These are phyloP conservation scores for Potamarius usumacintae DNA, from an alignment of 2,113 vertebrate species.

Conservation along the genomic window DNA sequence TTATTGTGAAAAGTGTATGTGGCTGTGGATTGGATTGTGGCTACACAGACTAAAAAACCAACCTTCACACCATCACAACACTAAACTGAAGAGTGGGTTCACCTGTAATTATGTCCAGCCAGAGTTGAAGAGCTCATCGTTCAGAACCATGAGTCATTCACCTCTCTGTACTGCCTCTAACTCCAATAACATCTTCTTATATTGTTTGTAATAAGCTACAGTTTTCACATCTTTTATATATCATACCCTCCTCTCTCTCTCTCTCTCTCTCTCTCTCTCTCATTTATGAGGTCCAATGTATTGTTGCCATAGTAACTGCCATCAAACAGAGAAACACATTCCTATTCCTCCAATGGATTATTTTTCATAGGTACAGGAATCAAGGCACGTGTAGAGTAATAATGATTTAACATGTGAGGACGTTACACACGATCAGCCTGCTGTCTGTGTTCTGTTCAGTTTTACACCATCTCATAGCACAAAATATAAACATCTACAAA, in stretches of 20 bases:
- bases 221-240: constrained; percentile 52
- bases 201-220: background rate
- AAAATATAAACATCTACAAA: background rate
- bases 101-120: background rate
- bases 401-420: constrained; percentile 4
- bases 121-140: background rate
- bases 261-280: constrained; percentile 40
- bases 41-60: background rate
- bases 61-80: background rate
- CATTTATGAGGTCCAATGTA: constrained; percentile 69
- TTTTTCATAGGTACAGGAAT: constrained; percentile 55
- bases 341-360: constrained; percentile 59
- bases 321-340: constrained; percentile 47
- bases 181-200: constrained; percentile 60
- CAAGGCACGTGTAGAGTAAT: constrained; percentile 27
- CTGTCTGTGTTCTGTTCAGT: background rate
- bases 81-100: background rate
- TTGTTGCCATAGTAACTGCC: constrained; percentile 74
- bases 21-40: background rate
- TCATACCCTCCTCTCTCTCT: constrained; percentile 44
- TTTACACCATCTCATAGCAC: background rate
- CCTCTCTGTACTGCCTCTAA: constrained; percentile 9
- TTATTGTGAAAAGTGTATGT: background rate
- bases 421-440: background rate
- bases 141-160: constrained; percentile 7